A percentile compares a stretch with the other conserved stretches of the same genome.
Evolutionary conservation across 2,797 vertebrate species (phyloP).

Genomic region (Nyctalus aviator): DNA sequence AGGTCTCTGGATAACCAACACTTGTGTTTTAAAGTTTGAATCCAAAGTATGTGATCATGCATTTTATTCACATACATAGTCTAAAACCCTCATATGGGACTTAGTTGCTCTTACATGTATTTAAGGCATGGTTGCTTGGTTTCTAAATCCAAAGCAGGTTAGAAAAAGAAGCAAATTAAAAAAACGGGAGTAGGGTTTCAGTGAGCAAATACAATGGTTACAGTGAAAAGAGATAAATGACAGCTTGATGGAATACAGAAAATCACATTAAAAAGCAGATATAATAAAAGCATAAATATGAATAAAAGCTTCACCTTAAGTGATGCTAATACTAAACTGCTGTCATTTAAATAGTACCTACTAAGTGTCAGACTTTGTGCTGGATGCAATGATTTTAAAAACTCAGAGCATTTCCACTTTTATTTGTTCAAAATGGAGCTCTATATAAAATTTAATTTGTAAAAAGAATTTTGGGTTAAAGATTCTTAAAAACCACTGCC

Average conservation of each 20-base stretch:
- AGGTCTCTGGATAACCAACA: neutral
- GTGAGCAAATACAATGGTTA: neutral
- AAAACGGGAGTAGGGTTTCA: conserved; percentile 4
- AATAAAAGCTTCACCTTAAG: conserved; percentile 1
- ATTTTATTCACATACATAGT: neutral
- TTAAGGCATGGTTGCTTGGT: neutral
- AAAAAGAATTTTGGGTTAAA: conserved; percentile 41
- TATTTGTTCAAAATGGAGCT: neutral
- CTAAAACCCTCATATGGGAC: neutral
- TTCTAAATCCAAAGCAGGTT: conserved; percentile 27
- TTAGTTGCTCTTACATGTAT: neutral
- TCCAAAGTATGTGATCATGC: neutral
- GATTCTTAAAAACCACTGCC: conserved; percentile 48
- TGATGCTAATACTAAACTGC: neutral
- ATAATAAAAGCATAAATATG: neutral
- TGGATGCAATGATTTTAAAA: conserved; percentile 35
- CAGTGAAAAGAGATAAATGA: conserved; percentile 19
- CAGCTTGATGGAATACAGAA: conserved; percentile 14
- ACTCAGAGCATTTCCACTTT: conserved; percentile 24
- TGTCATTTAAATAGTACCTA: neutral
- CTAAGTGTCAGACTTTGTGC: neutral
- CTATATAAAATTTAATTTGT: neutral
- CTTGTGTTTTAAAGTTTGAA: neutral
- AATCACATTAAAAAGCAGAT: conserved; percentile 47
- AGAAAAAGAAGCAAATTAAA: conserved; percentile 28